These are phyloP conservation scores for Scylla paramamosain DNA, from an alignment of 1,140 invertebrate species.

Conservation along the genomic window DNA sequence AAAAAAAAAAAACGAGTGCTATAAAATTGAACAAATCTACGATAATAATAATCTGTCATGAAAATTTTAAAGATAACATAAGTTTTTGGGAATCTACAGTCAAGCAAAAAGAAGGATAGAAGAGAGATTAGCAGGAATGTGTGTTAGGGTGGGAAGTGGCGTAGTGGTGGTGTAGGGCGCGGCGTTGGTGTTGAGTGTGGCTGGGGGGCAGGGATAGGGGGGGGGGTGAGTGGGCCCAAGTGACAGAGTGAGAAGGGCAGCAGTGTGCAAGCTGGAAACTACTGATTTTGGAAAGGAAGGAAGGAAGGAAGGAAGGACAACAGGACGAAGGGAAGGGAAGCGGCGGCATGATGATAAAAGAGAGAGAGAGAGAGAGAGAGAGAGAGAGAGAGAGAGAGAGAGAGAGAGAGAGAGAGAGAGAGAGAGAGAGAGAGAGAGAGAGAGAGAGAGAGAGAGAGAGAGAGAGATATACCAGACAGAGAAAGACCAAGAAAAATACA, in stretches of 20 bases:
- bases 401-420: not conserved
- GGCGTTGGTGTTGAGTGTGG: too few species aligned
- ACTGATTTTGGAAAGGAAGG: not conserved
- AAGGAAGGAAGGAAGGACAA: not conserved
- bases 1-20: not conserved
- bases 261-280: not conserved
- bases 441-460: not conserved
- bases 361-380: constrained; percentile 30
- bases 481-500: not conserved
- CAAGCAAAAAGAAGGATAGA: not conserved
- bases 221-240: not conserved
- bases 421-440: not conserved
- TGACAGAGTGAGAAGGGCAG: not conserved
- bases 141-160: too few species aligned
- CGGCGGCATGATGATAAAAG: not conserved
- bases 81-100: not conserved
- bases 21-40: too few species aligned
- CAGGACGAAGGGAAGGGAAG: not conserved
- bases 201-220: too few species aligned
- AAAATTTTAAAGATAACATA: not conserved
- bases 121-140: too few species aligned
- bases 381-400: not conserved
- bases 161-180: too few species aligned
- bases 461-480: not conserved
- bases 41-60: too few species aligned